Evolutionary conservation across 2,888 invertebrate genomes (phyloP).

Genomic region (Standfussiana lucernea): DNA sequence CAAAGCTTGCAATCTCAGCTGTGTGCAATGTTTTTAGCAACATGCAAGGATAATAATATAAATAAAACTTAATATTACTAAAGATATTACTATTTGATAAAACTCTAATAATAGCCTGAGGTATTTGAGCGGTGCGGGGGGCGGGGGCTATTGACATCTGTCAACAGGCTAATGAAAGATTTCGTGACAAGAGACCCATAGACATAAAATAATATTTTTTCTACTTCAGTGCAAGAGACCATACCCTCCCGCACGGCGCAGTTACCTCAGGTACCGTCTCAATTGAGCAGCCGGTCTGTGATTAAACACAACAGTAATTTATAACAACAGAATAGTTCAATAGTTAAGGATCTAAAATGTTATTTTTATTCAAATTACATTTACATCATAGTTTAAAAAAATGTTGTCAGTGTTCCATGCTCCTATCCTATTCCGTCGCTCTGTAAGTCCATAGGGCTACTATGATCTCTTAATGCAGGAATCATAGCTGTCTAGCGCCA

Average conservation of each 20-base stretch:
- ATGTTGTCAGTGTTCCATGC: not conserved
- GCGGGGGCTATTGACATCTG: not conserved
- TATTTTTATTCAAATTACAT: not conserved
- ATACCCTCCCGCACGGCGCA: not conserved
- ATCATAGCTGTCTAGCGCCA: too few relatives aligned
- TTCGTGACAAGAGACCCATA: not conserved
- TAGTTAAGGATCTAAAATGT: not conserved
- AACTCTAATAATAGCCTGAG: not conserved
- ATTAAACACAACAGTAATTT: not conserved
- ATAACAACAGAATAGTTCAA: not conserved
- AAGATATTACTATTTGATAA: too few relatives aligned
- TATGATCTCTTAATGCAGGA: too few relatives aligned
- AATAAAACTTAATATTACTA: not conserved
- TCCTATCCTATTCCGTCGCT: not conserved
- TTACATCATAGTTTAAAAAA: not conserved
- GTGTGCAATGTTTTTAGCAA: not conserved
- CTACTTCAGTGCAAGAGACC: too few relatives aligned
- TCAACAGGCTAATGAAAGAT: not conserved
- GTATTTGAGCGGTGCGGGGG: not conserved
- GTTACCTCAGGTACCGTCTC: not conserved
- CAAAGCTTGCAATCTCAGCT: constrained; percentile 31
- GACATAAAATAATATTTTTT: too few relatives aligned
- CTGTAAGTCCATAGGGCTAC: too few relatives aligned
- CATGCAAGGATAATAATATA: not conserved
- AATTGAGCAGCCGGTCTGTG: not conserved